Evolutionary conservation across 2,113 vertebrate species (phyloP).

Genomic region (Maccullochella peelii): DNA sequence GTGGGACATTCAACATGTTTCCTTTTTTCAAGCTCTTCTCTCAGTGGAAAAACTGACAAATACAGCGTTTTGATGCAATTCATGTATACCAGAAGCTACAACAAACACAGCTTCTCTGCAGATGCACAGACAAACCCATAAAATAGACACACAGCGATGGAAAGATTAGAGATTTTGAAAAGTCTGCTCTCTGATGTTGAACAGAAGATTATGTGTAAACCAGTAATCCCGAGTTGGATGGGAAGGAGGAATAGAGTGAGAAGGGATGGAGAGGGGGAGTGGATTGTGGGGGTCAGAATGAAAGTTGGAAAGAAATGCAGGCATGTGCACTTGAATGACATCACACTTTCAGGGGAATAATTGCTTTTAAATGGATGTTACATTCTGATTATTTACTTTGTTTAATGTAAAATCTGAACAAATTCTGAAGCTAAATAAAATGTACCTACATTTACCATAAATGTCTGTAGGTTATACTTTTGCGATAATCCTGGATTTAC

Average conservation of each 20-base stretch:
- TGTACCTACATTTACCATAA: conserved; percentile 18
- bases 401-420: not conserved
- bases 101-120: conserved; percentile 28
- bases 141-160: conserved; percentile 50
- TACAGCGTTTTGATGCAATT: not conserved
- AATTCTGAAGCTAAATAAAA: conserved; percentile 4
- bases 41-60: not conserved
- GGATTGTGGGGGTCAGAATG: conserved; percentile 34
- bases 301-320: conserved; percentile 58
- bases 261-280: conserved; percentile 33
- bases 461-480: conserved; percentile 46
- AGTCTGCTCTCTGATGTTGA: conserved; percentile 82
- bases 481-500: conserved; percentile 73
- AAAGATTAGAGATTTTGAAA: conserved; percentile 82
- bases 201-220: conserved; percentile 83
- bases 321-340: conserved; percentile 12
- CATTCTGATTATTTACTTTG: not conserved
- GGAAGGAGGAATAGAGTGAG: conserved; percentile 71
- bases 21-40: not conserved
- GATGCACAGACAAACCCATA: conserved; percentile 62
- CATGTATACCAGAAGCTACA: conserved; percentile 23
- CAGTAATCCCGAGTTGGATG: conserved; percentile 84
- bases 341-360: conserved; percentile 8
- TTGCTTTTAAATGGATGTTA: not conserved
- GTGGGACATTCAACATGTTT: conserved; percentile 1